Conservation (phyloP, 2,113 vertebrate genomes). For the Planiliza haematocheilus region DNA sequence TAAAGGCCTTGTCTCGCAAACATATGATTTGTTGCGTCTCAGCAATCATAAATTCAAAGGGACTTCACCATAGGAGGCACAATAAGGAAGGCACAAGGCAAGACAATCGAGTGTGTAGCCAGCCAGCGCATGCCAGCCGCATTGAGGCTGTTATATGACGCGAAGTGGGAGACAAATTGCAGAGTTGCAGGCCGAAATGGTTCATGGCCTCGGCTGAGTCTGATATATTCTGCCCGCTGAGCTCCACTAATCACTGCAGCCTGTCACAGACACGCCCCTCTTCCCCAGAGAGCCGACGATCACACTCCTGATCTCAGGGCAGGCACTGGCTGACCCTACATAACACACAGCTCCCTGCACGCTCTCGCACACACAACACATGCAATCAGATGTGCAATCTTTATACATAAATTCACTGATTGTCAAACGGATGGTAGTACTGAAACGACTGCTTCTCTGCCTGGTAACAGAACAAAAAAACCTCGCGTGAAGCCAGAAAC, state of each 20-base stretch:
- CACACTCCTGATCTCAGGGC: conserved; percentile 58
- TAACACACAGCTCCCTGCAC: conserved; percentile 31
- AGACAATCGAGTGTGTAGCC: conserved; percentile 22
- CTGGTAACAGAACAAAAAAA: conserved; percentile 37
- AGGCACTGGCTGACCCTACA: conserved; percentile 42
- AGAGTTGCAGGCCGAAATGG: conserved; percentile 73
- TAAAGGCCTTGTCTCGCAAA: conserved; percentile 22
- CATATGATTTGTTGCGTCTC: not conserved
- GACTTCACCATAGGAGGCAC: not conserved
- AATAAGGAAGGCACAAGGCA: not conserved
- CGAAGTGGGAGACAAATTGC: conserved; percentile 74
- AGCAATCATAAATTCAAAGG: conserved; percentile 26
- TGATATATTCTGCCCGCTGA: conserved; percentile 75
- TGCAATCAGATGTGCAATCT: not conserved
- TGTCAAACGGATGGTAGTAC: conserved; percentile 33
- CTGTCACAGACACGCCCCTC: conserved; percentile 73
- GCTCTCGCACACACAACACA: not conserved
- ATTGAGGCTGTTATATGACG: conserved; percentile 59
- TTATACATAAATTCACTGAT: conserved; percentile 22
- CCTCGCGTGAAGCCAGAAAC: conserved; percentile 41
- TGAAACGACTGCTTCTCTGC: conserved; percentile 35
- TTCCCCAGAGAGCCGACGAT: conserved; percentile 55
- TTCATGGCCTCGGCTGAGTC: conserved; percentile 76
- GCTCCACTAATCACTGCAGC: conserved; percentile 78
- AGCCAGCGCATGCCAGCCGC: conserved; percentile 26